Evolutionary conservation across 2,113 vertebrate species (phyloP), one percentile per base, ranked within the genome.

Genomic region (Menidia beryllina): DNA sequence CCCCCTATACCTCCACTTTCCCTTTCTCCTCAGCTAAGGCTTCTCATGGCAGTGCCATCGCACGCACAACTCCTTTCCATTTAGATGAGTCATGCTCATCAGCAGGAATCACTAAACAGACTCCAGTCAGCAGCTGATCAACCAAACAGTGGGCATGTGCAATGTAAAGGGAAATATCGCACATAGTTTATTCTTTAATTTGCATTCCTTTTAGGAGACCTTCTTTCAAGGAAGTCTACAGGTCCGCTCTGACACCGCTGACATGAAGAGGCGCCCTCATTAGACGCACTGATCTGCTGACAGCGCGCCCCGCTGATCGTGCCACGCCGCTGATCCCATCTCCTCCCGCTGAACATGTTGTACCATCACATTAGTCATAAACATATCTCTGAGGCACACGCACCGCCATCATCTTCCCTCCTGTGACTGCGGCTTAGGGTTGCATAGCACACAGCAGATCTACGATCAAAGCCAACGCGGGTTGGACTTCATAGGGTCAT

Each of bases 21-120:
- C n/a, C 20, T 81, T 76, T 75, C 59, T 72, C 69, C 73, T 75
- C 68, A 84, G 69, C 82, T 87, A 88, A 89, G 83, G 87, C 85
- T 80, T 85, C 79, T 83, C 65, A 9, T 47, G 63, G 73, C 82
- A 78, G 70, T 64, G 59, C 71, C 70, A 50, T 75, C 50, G 53
- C 25, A 55, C 17, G 7, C 70, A 70, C 63, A n/a, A 51, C 76
- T 83, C 84, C 59, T 67, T 41, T 30, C 30, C 51, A 62, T 53
- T 23, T n/a, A 53, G 57, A 59, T 50, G 57, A 83, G 69, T 67
- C 47, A 75, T 36, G 53, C 82, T 82, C 77, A 53, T 63, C 82
- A 86, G 86, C 84, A 89, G 84, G 79, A 75, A 65, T 43, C 76
- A 79, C 73, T 84, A 68, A 74, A 78, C 73, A 69, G 63, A 88